Evolutionary conservation across 2,888 invertebrate genomes (phyloP).

Genomic region (Metalampra italica): DNA sequence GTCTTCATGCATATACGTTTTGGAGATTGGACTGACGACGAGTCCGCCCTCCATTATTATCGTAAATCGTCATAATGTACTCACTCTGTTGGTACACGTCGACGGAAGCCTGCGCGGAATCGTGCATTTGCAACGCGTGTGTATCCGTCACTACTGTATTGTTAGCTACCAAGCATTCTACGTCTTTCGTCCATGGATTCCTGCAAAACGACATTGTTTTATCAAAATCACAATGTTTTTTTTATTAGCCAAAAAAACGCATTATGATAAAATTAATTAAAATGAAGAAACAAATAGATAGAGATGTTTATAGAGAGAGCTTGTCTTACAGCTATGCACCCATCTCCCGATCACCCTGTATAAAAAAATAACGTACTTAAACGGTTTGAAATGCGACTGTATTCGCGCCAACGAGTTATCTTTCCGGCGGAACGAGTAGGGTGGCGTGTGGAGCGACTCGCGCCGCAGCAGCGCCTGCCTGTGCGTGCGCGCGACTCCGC

Average conservation of each 20-base stretch:
- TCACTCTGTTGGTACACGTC: conserved; percentile 47
- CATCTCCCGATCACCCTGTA: too few relatives aligned
- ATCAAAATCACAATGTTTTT: not conserved
- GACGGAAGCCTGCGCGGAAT: conserved; percentile 22
- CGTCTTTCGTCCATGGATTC: conserved; percentile 97
- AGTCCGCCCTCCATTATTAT: too few relatives aligned
- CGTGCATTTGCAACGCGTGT: conserved; percentile 13
- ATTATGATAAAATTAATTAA: too few relatives aligned
- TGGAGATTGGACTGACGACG: too few relatives aligned
- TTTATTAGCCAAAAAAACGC: too few relatives aligned
- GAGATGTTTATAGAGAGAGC: too few relatives aligned
- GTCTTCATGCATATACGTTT: too few relatives aligned
- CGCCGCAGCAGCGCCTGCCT: conserved; percentile 84
- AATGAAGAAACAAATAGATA: too few relatives aligned
- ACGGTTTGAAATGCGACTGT: conserved; percentile 92
- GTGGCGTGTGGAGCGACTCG: conserved; percentile 81
- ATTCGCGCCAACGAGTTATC: conserved; percentile 85
- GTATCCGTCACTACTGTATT: conserved; percentile 82
- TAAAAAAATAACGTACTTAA: conserved; percentile 77
- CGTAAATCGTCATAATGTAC: conserved; percentile 19
- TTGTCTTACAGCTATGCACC: too few relatives aligned
- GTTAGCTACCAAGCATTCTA: conserved; percentile 93
- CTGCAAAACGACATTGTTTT: conserved; percentile 24
- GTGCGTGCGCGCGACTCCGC: conserved; percentile 89
- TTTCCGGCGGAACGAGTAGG: conserved; percentile 89